Evolutionary conservation across 64 coral and sea anemone species (phyloP), one percentile per base, ranked within the genome.

Genomic region (Stichodactyla mertensii): DNA sequence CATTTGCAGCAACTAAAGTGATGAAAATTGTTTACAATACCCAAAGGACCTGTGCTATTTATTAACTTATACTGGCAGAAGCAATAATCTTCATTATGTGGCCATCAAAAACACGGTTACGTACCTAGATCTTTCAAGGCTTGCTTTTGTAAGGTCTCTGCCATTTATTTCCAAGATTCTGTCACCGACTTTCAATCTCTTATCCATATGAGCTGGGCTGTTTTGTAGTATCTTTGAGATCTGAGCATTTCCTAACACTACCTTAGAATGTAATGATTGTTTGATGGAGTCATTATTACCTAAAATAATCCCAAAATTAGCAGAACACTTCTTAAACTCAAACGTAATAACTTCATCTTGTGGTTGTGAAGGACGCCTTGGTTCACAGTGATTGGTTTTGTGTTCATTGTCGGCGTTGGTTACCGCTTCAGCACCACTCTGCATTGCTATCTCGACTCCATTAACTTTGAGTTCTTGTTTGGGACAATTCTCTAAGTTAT

Each of bases 101-200:
- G 7, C 26, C 7, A 74, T 74, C 8, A 27, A 27, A 16, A 27
- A 85, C 24, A 3, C 0, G 36, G 13, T 58, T 20, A 57, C 16
- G 27, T 87, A 92, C 90, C 90, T 87, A 20, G 90, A 78, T 23
- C 85, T 86, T 58, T 92, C 90, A 10, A 92, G 28, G 58, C 90
- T 92, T 23, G 85, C 85, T 80, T 80, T 87, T 1, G 77, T 67
- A 7, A 92, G 54, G 82, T 92, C 90, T n/a, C 52, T 86, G 5
- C 84, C 85, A 87, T 94, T 90, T n/a, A 94, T 90, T 83, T 89
- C 84, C 57, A 90, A 64, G 11, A 94, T 86, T 77, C 53, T 51
- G 84, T 94, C 92, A 36, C 85, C 85, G 20, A 90, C 80, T 90
- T 80, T 59, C 1, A 94, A 71, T 77, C 80, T 83, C 61, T 88